Evolutionary conservation across 1,140 invertebrate genomes (phyloP).

Genomic region (Drosophila baimaii): DNA sequence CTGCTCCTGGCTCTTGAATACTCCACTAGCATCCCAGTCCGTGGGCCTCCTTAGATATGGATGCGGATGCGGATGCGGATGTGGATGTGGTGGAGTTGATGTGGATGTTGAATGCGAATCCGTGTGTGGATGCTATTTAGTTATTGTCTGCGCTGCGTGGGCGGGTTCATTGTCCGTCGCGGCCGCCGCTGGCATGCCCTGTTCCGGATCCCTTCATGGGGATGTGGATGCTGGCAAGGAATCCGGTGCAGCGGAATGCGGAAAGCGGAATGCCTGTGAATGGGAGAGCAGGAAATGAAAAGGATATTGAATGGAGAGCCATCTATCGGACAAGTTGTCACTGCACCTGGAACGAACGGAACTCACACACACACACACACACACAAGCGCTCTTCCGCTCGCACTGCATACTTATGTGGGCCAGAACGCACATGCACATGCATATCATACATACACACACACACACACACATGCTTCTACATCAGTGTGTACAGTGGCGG

Average conservation of each 20-base stretch:
- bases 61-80: background rate
- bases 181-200: conserved; percentile 10
- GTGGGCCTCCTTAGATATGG: background rate
- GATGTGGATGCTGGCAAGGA: background rate
- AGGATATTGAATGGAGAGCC: conserved; percentile 11
- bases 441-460: conserved; percentile 9
- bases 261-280: conserved; percentile 5
- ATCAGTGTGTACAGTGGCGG: background rate
- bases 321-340: conserved; percentile 30
- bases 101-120: conserved; percentile 1
- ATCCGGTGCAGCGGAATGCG: conserved; percentile 5
- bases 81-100: background rate
- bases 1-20: conserved; percentile 4
- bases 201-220: conserved; percentile 15
- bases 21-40: conserved; percentile 23
- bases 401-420: conserved; percentile 36
- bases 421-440: conserved; percentile 13
- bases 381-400: background rate
- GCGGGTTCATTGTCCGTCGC: conserved; percentile 57
- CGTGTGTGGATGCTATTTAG: conserved; percentile 10
- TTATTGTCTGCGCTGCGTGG: conserved; percentile 29
- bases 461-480: background rate
- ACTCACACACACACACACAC: conserved; percentile 17
- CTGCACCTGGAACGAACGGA: conserved; percentile 29
- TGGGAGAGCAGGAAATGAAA: conserved; percentile 15